phyloP scores from a whole-genome alignment of 2,113 vertebrate species.

The Serilophus lunatus region DNA sequence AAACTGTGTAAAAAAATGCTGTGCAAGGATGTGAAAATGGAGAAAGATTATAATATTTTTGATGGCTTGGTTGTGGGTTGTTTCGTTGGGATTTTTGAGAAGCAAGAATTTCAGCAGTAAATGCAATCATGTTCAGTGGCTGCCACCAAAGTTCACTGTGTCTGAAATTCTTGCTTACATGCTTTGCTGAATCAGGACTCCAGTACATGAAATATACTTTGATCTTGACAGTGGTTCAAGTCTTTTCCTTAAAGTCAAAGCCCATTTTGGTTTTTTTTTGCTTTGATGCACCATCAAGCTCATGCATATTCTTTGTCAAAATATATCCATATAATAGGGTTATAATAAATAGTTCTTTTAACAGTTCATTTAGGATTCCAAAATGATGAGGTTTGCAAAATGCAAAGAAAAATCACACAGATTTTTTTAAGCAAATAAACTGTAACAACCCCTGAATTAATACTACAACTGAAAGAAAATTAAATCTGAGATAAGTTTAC shows the following conservation, averaged over 20 bases:
- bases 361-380: conserved; percentile 36
- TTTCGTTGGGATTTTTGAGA: background rate
- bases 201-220: background rate
- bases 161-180: background rate
- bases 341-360: conserved; percentile 50
- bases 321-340: background rate
- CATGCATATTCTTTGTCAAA: conserved; percentile 23
- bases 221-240: conserved; percentile 6
- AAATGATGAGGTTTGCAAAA: conserved; percentile 46
- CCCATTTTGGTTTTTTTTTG: conserved; percentile 6
- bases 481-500: background rate
- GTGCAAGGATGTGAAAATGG: background rate
- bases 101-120: conserved; percentile 18
- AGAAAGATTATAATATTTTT: conserved; percentile 30
- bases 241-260: conserved; percentile 10
- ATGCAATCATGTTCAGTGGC: background rate
- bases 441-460: background rate
- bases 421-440: conserved; percentile 32
- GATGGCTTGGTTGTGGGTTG: background rate
- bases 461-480: background rate
- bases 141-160: conserved; percentile 4
- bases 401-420: background rate
- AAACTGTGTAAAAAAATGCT: conserved; percentile 40
- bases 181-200: conserved; percentile 35
- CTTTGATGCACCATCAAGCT: conserved; percentile 30